Evolutionary conservation across 2,113 vertebrate species (phyloP).

Genomic region (Laticauda colubrina): DNA sequence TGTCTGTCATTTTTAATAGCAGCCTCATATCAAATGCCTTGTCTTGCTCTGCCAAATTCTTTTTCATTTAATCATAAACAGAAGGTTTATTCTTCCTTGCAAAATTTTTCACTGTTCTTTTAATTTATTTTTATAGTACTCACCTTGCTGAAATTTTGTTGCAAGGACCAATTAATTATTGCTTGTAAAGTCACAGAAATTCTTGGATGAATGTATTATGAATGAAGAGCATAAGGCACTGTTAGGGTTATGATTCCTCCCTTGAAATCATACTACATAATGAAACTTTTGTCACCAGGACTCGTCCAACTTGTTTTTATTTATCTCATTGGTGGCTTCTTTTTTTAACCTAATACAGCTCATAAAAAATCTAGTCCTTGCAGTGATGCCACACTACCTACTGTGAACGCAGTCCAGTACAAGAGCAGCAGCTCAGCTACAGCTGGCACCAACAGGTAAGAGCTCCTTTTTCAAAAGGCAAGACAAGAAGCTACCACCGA

Average conservation of each 20-base stretch:
- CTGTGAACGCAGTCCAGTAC: not conserved
- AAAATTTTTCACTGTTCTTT: slow-evolving; percentile 52
- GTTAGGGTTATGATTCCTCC: slow-evolving; percentile 58
- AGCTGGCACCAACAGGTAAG: slow-evolving; percentile 48
- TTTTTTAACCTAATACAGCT: slow-evolving; percentile 55
- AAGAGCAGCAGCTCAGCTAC: slow-evolving; percentile 19
- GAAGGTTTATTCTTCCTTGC: slow-evolving; percentile 42
- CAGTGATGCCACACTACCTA: slow-evolving; percentile 47
- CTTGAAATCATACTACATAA: slow-evolving; percentile 58
- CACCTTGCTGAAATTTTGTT: slow-evolving; percentile 51
- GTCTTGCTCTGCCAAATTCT: slow-evolving; percentile 25
- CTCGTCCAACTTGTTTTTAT: slow-evolving; percentile 68
- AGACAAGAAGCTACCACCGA: not conserved
- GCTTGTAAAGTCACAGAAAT: slow-evolving; percentile 57
- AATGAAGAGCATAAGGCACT: slow-evolving; percentile 54
- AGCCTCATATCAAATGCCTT: not conserved
- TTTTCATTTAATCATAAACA: slow-evolving; percentile 45
- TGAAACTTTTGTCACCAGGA: slow-evolving; percentile 66
- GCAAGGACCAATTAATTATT: slow-evolving; percentile 60
- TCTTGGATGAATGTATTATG: slow-evolving; percentile 65
- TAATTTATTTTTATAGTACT: slow-evolving; percentile 23
- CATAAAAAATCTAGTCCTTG: slow-evolving; percentile 63
- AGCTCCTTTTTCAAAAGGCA: not conserved
- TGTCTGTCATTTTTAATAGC: not conserved
- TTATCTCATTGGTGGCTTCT: slow-evolving; percentile 63